Evolutionary conservation across 2,113 vertebrate genomes (phyloP), one percentile per base, ranked within the genome.

Genomic region (Heterotis niloticus): DNA sequence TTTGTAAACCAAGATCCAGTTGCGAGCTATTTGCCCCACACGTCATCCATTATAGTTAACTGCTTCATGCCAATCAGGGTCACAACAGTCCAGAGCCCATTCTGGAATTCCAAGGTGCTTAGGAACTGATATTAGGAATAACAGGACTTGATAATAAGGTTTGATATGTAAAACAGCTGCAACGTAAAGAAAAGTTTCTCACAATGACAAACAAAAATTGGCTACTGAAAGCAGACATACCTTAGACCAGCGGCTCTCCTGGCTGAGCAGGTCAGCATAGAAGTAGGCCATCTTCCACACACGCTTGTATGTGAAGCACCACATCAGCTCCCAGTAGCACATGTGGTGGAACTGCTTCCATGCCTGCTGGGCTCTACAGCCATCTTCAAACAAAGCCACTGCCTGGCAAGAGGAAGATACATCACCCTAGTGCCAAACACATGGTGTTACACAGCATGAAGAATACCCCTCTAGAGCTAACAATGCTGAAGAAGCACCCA

Each of bases 261-360:
- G 84, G 83, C 91, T 93, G 77, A 94, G 91, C 5, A 94, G 91
- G 88, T 94, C 93, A 0, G 93, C 93, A 26, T 94, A 94, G 86
- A 94, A 94, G 84, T 94, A 94, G 4, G 93, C 93, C 90, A 93
- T 90, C 84, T 90, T 94, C 93, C 93, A 94, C 0, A 85, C 83
- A 1, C 84, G 86, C 82, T 94, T 94, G 34, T 89, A 94, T 62
- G 92, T 93, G 85, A 92, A 93, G 82, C 93, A 94, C 93, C 93
- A 94, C 93, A 94, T 93, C 82, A 94, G 86, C 91, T 94, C 93
- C 93, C 93, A 94, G 90, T 94, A 94, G 88, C 93, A 94, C 93
- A 94, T 94, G 88, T 94, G 93, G 84, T 94, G 93, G 84, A 94
- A 94, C 88, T 94, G 92, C 85, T 94, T 93, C 93, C 93, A 94